Evolutionary conservation across 2,888 invertebrate species (phyloP).

Genomic region (Eupithecia pulchellata): DNA sequence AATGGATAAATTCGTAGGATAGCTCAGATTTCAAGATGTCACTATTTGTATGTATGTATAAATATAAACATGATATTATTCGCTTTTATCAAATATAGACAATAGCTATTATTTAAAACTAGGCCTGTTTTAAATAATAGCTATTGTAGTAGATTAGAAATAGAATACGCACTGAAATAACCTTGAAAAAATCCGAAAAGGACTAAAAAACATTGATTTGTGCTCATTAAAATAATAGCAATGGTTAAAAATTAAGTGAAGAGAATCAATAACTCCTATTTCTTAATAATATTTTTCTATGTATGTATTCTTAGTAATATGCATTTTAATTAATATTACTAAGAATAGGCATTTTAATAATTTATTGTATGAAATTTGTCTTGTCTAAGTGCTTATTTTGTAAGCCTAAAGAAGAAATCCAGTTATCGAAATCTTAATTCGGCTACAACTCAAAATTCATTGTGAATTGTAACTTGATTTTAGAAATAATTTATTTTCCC

Average conservation of each 20-base stretch:
- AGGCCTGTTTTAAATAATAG: neutral
- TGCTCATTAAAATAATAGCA: neutral
- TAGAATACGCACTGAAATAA: neutral
- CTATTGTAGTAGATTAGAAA: no score
- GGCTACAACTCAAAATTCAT: neutral
- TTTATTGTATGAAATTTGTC: no score
- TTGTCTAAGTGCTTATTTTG: no score
- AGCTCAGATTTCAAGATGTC: constrained; percentile 54
- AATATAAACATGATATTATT: neutral
- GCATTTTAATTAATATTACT: no score
- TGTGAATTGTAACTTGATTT: neutral
- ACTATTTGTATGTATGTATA: constrained; percentile 5
- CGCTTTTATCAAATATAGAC: neutral
- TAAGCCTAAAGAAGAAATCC: no score
- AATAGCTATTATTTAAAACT: neutral
- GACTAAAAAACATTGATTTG: neutral
- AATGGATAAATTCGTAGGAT: constrained; percentile 46
- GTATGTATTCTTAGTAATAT: no score
- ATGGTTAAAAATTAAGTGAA: no score
- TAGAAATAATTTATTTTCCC: neutral
- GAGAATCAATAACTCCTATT: no score
- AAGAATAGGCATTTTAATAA: no score
- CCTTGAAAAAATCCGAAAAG: neutral
- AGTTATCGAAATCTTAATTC: no score
- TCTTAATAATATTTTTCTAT: no score